Evolutionary conservation across 2,888 invertebrate genomes (phyloP).

Genomic region (Nomada fabriciana): DNA sequence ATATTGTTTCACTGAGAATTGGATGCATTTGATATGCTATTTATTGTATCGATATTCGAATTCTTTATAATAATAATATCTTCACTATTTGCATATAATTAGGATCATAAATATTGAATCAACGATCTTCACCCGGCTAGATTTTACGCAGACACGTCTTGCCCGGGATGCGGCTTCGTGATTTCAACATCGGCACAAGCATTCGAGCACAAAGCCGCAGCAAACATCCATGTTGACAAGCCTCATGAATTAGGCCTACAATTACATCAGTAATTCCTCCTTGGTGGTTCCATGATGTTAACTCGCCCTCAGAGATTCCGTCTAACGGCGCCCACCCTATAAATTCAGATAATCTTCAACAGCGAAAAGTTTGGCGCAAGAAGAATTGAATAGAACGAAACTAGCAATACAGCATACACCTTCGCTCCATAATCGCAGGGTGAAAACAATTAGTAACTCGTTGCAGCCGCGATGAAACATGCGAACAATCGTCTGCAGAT

Average conservation of each 20-base stretch:
- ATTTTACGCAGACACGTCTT: not conserved
- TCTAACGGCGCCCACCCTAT: constrained; percentile 5
- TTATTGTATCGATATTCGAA: not conserved
- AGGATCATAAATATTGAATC: not conserved
- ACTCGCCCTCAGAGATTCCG: constrained; percentile 45
- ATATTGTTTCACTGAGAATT: not conserved
- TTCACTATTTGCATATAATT: too few relatives aligned
- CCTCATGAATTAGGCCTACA: constrained; percentile 59
- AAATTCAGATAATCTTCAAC: not conserved
- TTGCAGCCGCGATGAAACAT: not conserved
- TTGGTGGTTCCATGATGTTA: constrained; percentile 36
- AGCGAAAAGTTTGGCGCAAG: not conserved
- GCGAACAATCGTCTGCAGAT: constrained; percentile 18
- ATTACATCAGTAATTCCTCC: constrained; percentile 53
- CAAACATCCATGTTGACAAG: constrained; percentile 48
- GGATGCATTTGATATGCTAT: not conserved
- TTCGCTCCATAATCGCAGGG: too few relatives aligned
- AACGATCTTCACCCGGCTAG: not conserved
- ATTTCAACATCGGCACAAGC: constrained; percentile 21
- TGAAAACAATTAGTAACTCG: constrained; percentile 14
- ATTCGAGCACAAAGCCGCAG: constrained; percentile 41
- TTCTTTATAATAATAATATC: too few relatives aligned
- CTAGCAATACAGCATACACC: too few relatives aligned
- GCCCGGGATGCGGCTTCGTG: constrained; percentile 14
- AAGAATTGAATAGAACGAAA: too few relatives aligned